These are phyloP conservation scores for Elachura formosa DNA, from an alignment of 2,113 vertebrate species.

Conservation along the genomic window DNA sequence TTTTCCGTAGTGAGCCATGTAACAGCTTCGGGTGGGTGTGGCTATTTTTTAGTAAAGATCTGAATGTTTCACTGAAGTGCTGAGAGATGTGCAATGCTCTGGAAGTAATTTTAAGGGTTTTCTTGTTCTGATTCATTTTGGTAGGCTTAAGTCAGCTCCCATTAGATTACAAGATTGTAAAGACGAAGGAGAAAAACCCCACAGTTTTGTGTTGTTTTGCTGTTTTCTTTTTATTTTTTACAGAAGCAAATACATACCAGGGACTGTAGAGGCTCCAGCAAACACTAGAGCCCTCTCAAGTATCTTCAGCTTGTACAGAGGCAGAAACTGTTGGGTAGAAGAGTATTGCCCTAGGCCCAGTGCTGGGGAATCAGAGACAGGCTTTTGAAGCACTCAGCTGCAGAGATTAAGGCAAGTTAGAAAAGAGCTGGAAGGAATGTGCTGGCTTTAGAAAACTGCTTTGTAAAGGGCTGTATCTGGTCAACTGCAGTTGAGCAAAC, in stretches of 20 bases:
- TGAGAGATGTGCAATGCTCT: neutral
- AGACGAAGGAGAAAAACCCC: neutral
- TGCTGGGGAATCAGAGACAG: neutral
- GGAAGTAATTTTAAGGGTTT: neutral
- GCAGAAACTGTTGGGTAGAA: neutral
- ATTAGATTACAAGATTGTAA: neutral
- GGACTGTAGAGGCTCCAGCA: neutral
- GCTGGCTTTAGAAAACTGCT: neutral
- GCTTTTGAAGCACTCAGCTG: neutral
- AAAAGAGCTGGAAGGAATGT: neutral
- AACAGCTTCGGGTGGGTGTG: neutral
- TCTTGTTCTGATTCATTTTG: neutral
- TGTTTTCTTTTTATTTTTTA: neutral
- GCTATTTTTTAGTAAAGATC: neutral
- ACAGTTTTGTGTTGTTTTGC: neutral
- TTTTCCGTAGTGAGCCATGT: neutral
- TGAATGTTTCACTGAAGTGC: neutral
- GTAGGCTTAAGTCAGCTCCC: neutral
- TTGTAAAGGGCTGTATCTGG: neutral
- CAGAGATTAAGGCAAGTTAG: neutral
- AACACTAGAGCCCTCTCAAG: neutral
- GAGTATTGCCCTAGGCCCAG: neutral
- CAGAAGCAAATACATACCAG: neutral
- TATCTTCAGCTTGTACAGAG: neutral
- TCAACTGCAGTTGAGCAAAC: neutral